Conservation (phyloP, 2,797 vertebrate species). For the Ciconia nigra region DNA sequence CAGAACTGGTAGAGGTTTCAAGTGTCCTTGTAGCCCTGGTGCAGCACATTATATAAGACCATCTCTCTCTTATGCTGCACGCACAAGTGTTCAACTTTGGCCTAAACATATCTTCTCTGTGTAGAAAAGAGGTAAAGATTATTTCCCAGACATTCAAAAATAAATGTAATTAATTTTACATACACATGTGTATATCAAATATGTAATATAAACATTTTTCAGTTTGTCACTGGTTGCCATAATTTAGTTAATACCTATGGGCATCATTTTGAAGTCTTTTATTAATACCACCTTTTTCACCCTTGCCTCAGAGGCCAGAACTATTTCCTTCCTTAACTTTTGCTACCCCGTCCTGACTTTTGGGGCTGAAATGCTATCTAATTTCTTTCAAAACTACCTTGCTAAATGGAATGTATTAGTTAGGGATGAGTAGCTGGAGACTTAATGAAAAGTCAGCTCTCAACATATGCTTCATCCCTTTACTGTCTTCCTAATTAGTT, state of each 20-base stretch:
- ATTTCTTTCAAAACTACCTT: not conserved
- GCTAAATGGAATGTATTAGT: not conserved
- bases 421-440: not conserved
- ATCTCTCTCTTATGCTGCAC: not conserved
- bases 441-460: not conserved
- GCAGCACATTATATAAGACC: not conserved
- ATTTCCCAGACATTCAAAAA: not conserved
- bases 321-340: not conserved
- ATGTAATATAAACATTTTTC: not conserved
- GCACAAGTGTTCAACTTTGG: not conserved
- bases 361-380: not conserved
- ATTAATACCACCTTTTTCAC: not conserved
- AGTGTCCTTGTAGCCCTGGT: not conserved
- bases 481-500: not conserved
- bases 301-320: not conserved
- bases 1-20: not conserved
- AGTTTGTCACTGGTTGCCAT: not conserved
- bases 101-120: not conserved
- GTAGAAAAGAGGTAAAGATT: not conserved
- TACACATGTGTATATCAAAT: no score
- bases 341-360: not conserved
- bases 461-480: not conserved
- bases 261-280: not conserved
- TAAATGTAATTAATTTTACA: not conserved
- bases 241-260: not conserved